These are phyloP conservation scores for Corynorhinus townsendii DNA, from an alignment of 2,113 vertebrate genomes.

Conservation along the genomic window DNA sequence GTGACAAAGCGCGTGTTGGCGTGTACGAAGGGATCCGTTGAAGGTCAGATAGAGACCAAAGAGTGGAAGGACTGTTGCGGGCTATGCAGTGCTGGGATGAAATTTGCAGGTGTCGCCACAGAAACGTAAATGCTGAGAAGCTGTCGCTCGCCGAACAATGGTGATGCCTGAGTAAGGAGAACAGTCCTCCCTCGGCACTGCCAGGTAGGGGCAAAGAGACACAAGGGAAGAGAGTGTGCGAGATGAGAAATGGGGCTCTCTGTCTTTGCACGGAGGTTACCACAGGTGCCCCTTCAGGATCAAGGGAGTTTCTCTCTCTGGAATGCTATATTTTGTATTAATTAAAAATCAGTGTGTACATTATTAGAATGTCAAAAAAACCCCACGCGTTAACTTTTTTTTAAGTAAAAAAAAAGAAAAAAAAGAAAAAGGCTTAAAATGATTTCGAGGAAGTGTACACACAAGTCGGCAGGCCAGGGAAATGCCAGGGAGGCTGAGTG, in stretches of 20 bases:
- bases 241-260: not conserved
- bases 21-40: not conserved
- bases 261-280: not conserved
- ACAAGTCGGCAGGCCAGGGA: not conserved
- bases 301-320: not conserved
- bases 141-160: not conserved
- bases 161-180: not conserved
- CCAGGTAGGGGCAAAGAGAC: not conserved
- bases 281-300: not conserved
- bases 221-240: not conserved
- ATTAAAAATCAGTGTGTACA: not conserved
- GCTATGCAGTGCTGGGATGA: not conserved
- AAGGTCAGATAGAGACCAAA: not conserved
- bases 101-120: not conserved
- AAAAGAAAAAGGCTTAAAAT: not conserved
- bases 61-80: not conserved
- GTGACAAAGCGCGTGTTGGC: not conserved
- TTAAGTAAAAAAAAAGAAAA: not conserved
- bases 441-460: not conserved
- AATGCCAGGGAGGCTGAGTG: not conserved
- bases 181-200: not conserved
- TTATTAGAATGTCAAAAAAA: not conserved
- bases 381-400: not conserved
- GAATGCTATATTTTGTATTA: not conserved
- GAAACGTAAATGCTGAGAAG: not conserved